These are phyloP conservation scores for Pithys albifrons DNA, from an alignment of 2,113 vertebrate genomes.

Conservation along the genomic window DNA sequence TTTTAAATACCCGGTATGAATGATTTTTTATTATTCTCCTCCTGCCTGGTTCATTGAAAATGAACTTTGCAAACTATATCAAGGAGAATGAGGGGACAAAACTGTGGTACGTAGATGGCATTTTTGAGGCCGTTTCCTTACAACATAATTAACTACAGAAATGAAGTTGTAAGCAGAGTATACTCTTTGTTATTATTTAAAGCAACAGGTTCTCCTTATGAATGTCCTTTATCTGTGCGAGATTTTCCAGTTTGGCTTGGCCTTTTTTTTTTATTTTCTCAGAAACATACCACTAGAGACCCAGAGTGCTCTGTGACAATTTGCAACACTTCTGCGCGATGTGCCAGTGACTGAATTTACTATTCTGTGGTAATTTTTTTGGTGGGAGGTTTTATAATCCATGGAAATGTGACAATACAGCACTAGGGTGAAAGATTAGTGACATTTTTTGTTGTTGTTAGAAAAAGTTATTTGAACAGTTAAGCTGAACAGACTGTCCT, in stretches of 20 bases:
- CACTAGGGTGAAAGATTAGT: neutral
- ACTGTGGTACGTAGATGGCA: neutral
- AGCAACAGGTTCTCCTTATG: neutral
- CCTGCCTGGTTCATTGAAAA: neutral
- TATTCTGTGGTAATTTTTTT: neutral
- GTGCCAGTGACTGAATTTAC: neutral
- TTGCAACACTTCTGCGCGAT: neutral
- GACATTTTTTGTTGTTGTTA: neutral
- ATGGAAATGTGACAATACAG: neutral
- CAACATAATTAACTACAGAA: neutral
- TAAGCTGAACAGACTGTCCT: neutral
- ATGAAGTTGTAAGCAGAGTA: neutral
- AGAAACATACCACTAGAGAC: neutral
- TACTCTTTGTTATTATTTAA: neutral
- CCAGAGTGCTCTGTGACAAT: fast-evolving
- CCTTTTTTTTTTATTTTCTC: neutral
- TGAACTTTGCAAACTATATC: neutral
- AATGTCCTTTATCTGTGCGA: neutral
- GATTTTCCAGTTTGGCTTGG: neutral
- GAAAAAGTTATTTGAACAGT: neutral
- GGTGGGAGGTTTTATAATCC: neutral
- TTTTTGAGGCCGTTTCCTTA: neutral
- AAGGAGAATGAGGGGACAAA: neutral
- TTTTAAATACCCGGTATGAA: neutral
- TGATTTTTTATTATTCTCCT: neutral